Conservation (phyloP, 2,888 invertebrate species). For the Dexiosoma caninum region DNA sequence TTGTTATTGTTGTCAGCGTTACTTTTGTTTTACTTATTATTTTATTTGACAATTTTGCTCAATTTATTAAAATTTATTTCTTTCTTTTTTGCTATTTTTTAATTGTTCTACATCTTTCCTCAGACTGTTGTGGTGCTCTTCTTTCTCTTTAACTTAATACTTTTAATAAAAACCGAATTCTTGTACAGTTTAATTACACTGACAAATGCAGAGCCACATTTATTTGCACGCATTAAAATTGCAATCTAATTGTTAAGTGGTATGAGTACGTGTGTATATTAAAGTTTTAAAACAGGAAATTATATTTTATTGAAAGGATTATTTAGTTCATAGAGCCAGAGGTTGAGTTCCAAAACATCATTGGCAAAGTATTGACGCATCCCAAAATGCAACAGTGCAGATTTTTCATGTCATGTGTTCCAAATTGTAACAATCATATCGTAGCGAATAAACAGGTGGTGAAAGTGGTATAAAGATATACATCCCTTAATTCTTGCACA, state of each 20-base stretch:
- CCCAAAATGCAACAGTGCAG: too few relatives aligned
- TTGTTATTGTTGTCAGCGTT: slow-evolving; percentile 21
- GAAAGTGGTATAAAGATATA: too few relatives aligned
- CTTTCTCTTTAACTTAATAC: neutral
- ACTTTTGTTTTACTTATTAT: slow-evolving; percentile 10
- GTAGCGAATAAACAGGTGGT: too few relatives aligned
- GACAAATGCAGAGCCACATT: neutral
- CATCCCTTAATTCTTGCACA: too few relatives aligned
- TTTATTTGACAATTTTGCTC: neutral
- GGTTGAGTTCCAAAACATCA: too few relatives aligned
- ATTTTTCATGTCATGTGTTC: too few relatives aligned
- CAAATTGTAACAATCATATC: too few relatives aligned
- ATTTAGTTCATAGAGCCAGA: too few relatives aligned
- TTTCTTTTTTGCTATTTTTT: neutral
- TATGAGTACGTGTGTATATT: neutral
- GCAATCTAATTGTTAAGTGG: neutral
- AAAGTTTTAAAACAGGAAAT: too few relatives aligned
- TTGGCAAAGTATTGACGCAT: too few relatives aligned
- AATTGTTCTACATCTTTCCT: neutral
- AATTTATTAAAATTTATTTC: neutral
- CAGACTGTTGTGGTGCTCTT: neutral
- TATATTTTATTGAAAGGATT: too few relatives aligned
- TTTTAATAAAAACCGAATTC: neutral
- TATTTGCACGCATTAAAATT: neutral
- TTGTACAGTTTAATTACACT: neutral